A percentile compares a stretch with the other conserved stretches of the same genome.
Conservation (phyloP, 2,888 invertebrate species). For the Drosophila subquinaria region DNA sequence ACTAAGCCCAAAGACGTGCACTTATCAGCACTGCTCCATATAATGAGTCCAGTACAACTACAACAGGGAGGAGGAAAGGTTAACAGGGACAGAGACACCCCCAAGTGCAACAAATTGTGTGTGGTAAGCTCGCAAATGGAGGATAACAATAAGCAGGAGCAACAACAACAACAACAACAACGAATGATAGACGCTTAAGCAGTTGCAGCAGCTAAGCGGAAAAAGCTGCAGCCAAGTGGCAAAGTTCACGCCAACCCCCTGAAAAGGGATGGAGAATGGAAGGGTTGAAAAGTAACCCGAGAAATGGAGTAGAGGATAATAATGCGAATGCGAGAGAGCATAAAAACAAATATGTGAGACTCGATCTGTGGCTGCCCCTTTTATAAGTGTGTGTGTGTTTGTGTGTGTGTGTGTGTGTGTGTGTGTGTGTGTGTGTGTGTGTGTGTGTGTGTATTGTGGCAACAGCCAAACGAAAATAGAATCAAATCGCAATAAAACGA, state of each 20-base stretch:
- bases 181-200: slow-evolving; percentile 48
- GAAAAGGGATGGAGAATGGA: not conserved
- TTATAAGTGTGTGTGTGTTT: not conserved
- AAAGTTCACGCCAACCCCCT: slow-evolving; percentile 84
- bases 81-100: slow-evolving; percentile 35
- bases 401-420: too few species aligned
- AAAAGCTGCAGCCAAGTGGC: slow-evolving; percentile 81
- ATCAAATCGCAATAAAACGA: slow-evolving; percentile 77
- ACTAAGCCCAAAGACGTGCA: slow-evolving; percentile 55
- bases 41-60: slow-evolving; percentile 49
- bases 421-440: too few species aligned
- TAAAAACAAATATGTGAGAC: slow-evolving; percentile 56
- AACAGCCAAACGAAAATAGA: slow-evolving; percentile 69
- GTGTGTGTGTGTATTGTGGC: not conserved
- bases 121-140: slow-evolving; percentile 29
- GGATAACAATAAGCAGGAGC: slow-evolving; percentile 42
- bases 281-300: not conserved
- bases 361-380: slow-evolving; percentile 43
- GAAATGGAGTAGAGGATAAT: slow-evolving; percentile 39
- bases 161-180: slow-evolving; percentile 34
- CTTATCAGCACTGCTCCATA: slow-evolving; percentile 65
- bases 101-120: slow-evolving; percentile 54
- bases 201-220: slow-evolving; percentile 49
- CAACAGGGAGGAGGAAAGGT: slow-evolving; percentile 23
- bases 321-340: slow-evolving; percentile 44